phyloP scores from a whole-genome alignment of 1,140 invertebrate species.

The Drosophila parabipectinata region DNA sequence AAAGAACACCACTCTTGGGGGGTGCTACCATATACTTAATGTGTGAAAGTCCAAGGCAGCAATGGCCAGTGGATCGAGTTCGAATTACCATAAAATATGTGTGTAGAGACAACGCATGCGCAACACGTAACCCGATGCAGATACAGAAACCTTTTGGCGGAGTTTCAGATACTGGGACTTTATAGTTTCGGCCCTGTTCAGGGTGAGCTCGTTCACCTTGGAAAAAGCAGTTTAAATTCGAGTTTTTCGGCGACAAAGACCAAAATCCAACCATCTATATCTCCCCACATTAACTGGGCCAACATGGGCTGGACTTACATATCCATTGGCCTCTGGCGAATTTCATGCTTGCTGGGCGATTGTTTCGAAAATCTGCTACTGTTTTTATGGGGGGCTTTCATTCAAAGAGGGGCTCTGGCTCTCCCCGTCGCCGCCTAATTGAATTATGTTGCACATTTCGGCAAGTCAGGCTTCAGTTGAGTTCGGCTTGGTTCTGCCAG shows the following conservation, averaged over 20 bases:
- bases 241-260: conserved; percentile 55
- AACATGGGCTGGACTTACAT: conserved; percentile 10
- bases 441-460: conserved; percentile 76
- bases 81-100: conserved; percentile 77
- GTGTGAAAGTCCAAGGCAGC: conserved; percentile 57
- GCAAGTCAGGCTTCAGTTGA: conserved; percentile 48
- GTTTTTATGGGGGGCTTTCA: conserved; percentile 26
- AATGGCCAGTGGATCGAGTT: conserved; percentile 48
- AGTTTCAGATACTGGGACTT: conserved; percentile 29
- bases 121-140: conserved; percentile 64
- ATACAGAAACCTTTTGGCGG: conserved; percentile 14
- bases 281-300: conserved; percentile 22
- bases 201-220: conserved; percentile 66
- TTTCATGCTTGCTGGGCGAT: conserved; percentile 49
- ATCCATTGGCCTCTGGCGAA: conserved; percentile 53
- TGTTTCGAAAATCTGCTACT: conserved; percentile 52
- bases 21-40: conserved; percentile 1
- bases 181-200: conserved; percentile 34
- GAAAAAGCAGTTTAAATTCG: conserved; percentile 48
- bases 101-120: conserved; percentile 70
- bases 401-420: background rate
- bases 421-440: conserved; percentile 46
- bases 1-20: conserved; percentile 32
- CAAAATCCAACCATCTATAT: conserved; percentile 48
- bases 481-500: conserved; percentile 47